Conservation (phyloP, 23 tunicate genomes). For the Trididemnum nubilum region DNA sequence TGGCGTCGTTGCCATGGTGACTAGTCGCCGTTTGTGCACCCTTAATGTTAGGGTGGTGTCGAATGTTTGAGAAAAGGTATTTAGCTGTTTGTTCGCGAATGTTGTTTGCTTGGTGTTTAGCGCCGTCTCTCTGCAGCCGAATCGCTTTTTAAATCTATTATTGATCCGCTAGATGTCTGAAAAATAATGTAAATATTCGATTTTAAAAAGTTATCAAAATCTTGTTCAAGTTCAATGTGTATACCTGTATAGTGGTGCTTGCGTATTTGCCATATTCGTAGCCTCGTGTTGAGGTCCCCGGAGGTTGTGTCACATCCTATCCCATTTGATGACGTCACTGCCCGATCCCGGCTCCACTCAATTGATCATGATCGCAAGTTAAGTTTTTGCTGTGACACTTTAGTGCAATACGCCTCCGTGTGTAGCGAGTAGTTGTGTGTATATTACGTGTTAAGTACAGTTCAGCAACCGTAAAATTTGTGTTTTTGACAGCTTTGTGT, state of each 20-base stretch:
- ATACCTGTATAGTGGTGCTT: background rate
- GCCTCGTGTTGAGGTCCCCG: too few species aligned
- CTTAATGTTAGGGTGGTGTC: background rate
- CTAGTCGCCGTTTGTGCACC: background rate
- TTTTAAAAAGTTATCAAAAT: background rate
- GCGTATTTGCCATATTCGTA: too few species aligned
- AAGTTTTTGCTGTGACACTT: background rate
- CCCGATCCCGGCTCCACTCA: background rate
- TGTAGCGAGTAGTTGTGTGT: background rate
- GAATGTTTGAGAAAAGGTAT: background rate
- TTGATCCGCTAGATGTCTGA: too few species aligned
- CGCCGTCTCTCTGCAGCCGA: too few species aligned
- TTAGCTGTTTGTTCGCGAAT: background rate
- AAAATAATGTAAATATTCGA: background rate
- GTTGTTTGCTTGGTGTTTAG: background rate
- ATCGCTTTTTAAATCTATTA: too few species aligned
- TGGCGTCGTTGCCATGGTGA: constrained; percentile 3
- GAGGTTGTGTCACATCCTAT: too few species aligned
- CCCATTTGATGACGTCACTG: too few species aligned
- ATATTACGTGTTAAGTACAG: background rate
- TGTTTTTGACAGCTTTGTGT: too few species aligned
- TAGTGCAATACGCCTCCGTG: background rate
- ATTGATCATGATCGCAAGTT: too few species aligned
- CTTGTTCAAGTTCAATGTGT: background rate
- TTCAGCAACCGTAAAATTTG: background rate